Base-by-base conservation (phyloP, 2,888 invertebrate genomes). In the Hydrotaea cyrtoneurina region DNA sequence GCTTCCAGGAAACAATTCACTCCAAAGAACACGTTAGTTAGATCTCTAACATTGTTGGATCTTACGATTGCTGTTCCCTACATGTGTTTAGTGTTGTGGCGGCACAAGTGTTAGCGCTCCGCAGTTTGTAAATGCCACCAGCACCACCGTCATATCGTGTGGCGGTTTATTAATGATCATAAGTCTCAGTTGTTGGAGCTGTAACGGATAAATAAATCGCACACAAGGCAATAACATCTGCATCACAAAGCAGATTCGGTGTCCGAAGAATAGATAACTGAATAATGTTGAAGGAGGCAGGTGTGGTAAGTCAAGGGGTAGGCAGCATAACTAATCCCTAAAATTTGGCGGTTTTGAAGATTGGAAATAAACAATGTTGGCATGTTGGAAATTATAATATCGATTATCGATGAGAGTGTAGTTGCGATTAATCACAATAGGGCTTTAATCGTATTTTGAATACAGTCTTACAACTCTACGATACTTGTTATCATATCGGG, bases 161-260 rank as follows among this genome's bases (percentile, higher is more conserved):
- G 71, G 71, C n/a, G 75, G 80, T 80, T 80, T 80, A 71, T 80
- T 76, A 80, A 80, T 71, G 59, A 76, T 76, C 71, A 76, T 80
- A 80, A 80, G 76, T 76, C 55, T 19, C 50, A n/a, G 50, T n/a
- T 50, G 50, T 50, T 50, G n/a, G 50, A 50, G 50, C 39, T 13
- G 3, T 43, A 10, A 43, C 43, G 11, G 43, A 43, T 43, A 43
- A 15, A 50, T 13, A 50, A 15, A n/a, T n/a, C 50, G 50, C 1
- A n/a, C 1, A n/a, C 50, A 15, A 50, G 50, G n/a, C 7, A 50
- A 50, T 50, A 50, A 39, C 8, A n/a, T n/a, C 50, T n/a, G 50
- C 50, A 43, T 43, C 11, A 43, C 4, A 50, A 50, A 50, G 13
- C n/a, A n/a, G 50, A 50, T 15, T 50, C n/a, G 15, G 50, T 50